A percentile compares a stretch with the other conserved stretches of the same genome.
Conservation (phyloP, 2,888 invertebrate genomes). For the Eremobia ochroleuca region DNA sequence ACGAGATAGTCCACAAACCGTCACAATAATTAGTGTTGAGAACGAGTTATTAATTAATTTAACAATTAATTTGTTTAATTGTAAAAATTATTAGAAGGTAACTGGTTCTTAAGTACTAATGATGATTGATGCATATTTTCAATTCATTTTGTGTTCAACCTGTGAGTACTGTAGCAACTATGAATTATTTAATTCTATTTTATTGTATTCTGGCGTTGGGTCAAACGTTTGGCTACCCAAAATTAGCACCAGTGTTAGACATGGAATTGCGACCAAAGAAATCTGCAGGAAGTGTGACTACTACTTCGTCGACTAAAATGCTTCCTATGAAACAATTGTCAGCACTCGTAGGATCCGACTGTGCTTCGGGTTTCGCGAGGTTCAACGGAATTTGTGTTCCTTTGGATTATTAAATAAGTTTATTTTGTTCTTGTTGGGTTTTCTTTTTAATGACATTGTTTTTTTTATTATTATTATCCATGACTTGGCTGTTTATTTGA, state of each 20-base stretch:
- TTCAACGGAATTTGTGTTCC: slow-evolving; percentile 43
- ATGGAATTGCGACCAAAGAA: neutral
- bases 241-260: neutral
- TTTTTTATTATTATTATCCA: neutral
- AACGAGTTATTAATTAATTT: slow-evolving; percentile 16
- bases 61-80: neutral
- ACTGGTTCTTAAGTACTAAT: neutral
- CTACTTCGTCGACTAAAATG: neutral
- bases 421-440: neutral
- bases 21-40: neutral
- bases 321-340: neutral
- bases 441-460: neutral
- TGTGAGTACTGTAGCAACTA: neutral
- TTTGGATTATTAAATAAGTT: slow-evolving; percentile 31
- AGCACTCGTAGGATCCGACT: slow-evolving; percentile 28
- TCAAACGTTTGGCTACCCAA: neutral
- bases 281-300: neutral
- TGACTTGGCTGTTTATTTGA: neutral
- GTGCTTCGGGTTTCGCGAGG: slow-evolving; percentile 13
- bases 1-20: neutral
- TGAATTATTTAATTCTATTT: slow-evolving; percentile 11
- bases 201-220: slow-evolving; percentile 16
- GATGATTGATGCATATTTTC: neutral
- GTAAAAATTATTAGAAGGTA: neutral
- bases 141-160: neutral